Conservation (phyloP, 1,140 invertebrate species). For the Lethocerus indicus region DNA sequence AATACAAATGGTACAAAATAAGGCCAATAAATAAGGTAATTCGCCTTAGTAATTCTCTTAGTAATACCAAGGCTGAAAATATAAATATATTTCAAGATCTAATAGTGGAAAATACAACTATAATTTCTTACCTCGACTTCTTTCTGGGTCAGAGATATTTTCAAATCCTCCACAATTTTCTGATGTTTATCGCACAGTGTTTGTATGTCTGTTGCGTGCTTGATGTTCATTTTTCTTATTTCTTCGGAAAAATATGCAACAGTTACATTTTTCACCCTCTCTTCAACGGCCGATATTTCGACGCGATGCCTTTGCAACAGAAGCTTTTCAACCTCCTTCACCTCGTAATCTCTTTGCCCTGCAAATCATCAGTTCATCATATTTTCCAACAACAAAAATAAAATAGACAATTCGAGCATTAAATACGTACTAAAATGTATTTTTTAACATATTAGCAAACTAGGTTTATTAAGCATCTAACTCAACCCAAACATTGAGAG, state of each 20-base stretch:
- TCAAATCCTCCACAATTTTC: background rate
- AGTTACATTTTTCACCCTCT: conserved; percentile 5
- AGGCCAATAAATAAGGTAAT: no score
- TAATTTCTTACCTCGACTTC: conserved; percentile 2
- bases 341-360: no score
- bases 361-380: no score
- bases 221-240: conserved; percentile 4
- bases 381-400: no score
- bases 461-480: no score
- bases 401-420: no score
- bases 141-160: background rate
- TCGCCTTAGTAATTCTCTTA: no score
- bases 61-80: no score
- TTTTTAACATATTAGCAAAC: no score
- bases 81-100: background rate
- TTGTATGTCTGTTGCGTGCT: background rate
- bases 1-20: no score
- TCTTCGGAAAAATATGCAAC: conserved; percentile 4
- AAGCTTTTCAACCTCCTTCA: conserved; percentile 4
- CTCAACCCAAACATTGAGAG: no score
- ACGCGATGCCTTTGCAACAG: background rate
- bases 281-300: conserved; percentile 2
- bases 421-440: no score
- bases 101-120: background rate
- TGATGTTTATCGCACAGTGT: background rate